A percentile compares a stretch with the other conserved stretches of the same genome.
Conservation (phyloP, 2,888 invertebrate genomes). For the Sicus ferrugineus region DNA sequence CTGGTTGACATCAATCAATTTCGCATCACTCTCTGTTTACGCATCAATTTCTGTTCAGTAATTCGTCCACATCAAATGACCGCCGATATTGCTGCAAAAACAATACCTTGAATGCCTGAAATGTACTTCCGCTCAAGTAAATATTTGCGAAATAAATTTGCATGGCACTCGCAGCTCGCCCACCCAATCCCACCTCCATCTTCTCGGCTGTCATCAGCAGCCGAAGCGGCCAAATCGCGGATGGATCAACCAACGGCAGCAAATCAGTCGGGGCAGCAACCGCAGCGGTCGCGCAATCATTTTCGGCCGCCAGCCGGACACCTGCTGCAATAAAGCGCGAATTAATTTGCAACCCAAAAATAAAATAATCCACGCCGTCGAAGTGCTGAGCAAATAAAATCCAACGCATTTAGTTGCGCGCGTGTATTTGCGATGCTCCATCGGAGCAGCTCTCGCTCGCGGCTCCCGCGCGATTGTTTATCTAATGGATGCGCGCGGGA, state of each 20-base stretch:
- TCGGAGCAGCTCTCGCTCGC: neutral
- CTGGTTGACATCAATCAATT: neutral
- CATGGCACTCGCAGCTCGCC: constrained; percentile 24
- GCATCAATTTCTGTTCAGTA: no score
- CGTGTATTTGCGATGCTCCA: constrained; percentile 20
- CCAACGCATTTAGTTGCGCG: constrained; percentile 5
- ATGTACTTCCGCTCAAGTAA: constrained; percentile 35
- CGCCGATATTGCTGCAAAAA: neutral
- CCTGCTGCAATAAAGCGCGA: constrained; percentile 20
- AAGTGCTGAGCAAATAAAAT: constrained; percentile 26
- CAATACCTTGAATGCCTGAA: constrained; percentile 11
- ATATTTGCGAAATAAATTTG: constrained; percentile 41
- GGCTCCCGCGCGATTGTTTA: neutral
- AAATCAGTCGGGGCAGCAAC: constrained; percentile 16
- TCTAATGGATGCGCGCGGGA: neutral
- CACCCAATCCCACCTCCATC: neutral
- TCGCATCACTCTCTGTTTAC: neutral
- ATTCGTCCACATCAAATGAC: neutral
- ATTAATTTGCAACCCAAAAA: constrained; percentile 22
- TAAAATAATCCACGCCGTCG: neutral
- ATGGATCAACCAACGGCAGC: neutral
- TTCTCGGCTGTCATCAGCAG: neutral
- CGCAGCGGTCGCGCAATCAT: constrained; percentile 9
- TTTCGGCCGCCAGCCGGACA: constrained; percentile 29
- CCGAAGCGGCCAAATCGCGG: no score